phyloP scores from a whole-genome alignment of 37 sponge, comb jelly and placozoan species.

The Bolinopsis microptera region DNA sequence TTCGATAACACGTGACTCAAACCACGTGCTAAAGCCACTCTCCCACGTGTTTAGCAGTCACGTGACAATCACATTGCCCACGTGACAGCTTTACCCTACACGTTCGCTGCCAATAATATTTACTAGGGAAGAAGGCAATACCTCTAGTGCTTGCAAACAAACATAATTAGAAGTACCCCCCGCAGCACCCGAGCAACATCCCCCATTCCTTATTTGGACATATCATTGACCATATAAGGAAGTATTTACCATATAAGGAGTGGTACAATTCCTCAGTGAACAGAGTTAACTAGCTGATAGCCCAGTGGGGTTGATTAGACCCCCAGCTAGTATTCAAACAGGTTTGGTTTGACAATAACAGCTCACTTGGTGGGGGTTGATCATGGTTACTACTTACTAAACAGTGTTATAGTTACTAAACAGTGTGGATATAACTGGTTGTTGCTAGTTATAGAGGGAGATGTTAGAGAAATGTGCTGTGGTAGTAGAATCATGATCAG shows the following conservation, averaged over 20 bases:
- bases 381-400: no score
- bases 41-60: background rate
- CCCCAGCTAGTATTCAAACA: background rate
- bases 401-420: no score
- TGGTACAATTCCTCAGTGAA: background rate
- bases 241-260: background rate
- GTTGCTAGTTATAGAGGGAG: no score
- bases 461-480: no score
- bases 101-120: slow-evolving; percentile 30
- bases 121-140: background rate
- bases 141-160: background rate
- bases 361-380: no score
- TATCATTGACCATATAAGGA: background rate
- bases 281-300: background rate
- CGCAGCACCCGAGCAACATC: background rate
- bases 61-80: background rate
- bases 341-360: no score
- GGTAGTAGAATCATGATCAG: no score
- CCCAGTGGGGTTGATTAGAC: background rate
- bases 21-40: background rate
- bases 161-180: background rate
- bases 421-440: no score
- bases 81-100: background rate
- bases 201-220: background rate
- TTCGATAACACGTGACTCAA: no score